These are phyloP conservation scores for Trachelus iudaicus DNA, from an alignment of 2,888 invertebrate genomes.

Conservation along the genomic window DNA sequence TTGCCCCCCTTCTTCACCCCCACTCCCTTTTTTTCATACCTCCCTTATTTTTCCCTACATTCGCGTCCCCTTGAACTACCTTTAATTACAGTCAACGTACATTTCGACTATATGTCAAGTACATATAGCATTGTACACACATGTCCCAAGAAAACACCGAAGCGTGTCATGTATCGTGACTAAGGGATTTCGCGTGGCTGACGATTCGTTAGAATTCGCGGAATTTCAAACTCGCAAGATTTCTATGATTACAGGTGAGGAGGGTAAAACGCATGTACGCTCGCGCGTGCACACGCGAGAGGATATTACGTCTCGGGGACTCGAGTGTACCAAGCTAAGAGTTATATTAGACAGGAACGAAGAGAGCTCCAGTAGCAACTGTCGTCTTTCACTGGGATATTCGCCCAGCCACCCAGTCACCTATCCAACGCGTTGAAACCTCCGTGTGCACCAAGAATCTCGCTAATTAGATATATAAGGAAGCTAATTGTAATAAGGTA, in stretches of 20 bases:
- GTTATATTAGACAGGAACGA: conserved; percentile 53
- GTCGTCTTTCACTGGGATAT: conserved; percentile 52
- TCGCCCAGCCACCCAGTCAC: neutral
- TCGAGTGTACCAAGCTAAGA: conserved; percentile 36
- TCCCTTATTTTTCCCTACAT: neutral
- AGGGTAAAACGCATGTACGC: conserved; percentile 20
- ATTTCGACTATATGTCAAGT: neutral
- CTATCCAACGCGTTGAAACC: conserved; percentile 39
- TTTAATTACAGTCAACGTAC: neutral
- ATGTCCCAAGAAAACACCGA: neutral
- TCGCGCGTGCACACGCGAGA: conserved; percentile 27
- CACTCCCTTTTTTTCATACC: neutral
- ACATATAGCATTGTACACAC: neutral
- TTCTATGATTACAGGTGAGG: neutral
- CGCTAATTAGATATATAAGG: conserved; percentile 62
- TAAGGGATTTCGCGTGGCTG: neutral
- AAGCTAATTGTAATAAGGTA: conserved; percentile 62
- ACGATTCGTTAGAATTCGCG: neutral
- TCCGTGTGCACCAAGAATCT: conserved; percentile 56
- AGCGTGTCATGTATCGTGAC: neutral
- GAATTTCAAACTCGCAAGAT: neutral
- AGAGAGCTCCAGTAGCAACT: conserved; percentile 57
- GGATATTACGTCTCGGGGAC: conserved; percentile 41
- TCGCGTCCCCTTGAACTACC: neutral
- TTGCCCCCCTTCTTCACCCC: neutral